phyloP scores from a whole-genome alignment of 2,888 invertebrate species.

The Acleris cristana region DNA sequence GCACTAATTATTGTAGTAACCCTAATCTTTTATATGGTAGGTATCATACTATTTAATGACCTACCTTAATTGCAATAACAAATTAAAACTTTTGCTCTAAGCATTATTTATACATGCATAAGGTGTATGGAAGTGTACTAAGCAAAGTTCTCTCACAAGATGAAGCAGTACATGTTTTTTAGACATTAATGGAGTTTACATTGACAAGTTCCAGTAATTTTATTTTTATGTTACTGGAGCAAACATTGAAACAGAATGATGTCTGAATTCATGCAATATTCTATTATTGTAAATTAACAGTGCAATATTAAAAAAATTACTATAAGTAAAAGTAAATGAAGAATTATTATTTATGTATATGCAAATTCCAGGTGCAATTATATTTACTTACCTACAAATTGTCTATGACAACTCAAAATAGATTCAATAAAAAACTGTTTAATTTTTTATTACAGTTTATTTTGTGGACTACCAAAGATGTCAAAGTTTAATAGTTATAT shows the following conservation, averaged over 20 bases:
- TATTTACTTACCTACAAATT: slow-evolving; percentile 41
- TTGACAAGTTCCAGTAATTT: slow-evolving; percentile 31
- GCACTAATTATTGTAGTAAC: slow-evolving; percentile 28
- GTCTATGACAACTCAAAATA: slow-evolving; percentile 41
- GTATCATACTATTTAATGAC: slow-evolving; percentile 21
- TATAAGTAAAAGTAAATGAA: slow-evolving; percentile 70
- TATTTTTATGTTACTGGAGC: slow-evolving; percentile 36
- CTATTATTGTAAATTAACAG: slow-evolving; percentile 65
- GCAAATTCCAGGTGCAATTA: slow-evolving; percentile 70
- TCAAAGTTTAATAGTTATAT: slow-evolving; percentile 50
- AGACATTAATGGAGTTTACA: slow-evolving; percentile 25
- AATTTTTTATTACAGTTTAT: slow-evolving; percentile 40
- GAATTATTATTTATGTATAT: slow-evolving; percentile 55
- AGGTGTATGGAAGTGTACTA: slow-evolving; percentile 25
- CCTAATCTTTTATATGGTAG: slow-evolving; percentile 9
- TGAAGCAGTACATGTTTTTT: slow-evolving; percentile 27
- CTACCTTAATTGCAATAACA: slow-evolving; percentile 28
- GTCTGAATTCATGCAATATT: slow-evolving; percentile 57
- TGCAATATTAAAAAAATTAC: slow-evolving; percentile 80
- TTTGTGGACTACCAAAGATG: slow-evolving; percentile 72
- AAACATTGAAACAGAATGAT: slow-evolving; percentile 41
- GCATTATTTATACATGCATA: slow-evolving; percentile 27
- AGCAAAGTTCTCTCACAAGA: slow-evolving; percentile 31
- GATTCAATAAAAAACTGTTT: slow-evolving; percentile 47
- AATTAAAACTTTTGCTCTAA: slow-evolving; percentile 31